Conservation (phyloP, 2,797 vertebrate genomes). For the Cynopterus sphinx region DNA sequence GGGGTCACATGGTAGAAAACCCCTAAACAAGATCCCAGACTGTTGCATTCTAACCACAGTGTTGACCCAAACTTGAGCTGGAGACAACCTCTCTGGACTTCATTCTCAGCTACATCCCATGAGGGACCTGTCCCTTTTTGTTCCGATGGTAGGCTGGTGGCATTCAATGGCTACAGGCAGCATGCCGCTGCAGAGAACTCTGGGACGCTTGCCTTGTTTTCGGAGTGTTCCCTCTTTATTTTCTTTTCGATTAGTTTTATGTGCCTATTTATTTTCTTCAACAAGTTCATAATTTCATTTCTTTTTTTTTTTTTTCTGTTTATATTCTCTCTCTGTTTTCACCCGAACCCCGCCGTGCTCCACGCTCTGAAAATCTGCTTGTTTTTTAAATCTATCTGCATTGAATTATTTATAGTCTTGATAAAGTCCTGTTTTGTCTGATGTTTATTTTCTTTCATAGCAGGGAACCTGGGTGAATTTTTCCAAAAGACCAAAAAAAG, state of each 20-base stretch:
- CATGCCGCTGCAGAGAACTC: background rate
- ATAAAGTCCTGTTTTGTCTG: constrained; percentile 83
- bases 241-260: constrained; percentile 71
- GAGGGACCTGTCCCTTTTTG: background rate
- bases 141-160: background rate
- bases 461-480: constrained; percentile 83
- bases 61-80: background rate
- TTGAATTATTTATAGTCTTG: constrained; percentile 87
- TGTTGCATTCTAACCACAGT: background rate
- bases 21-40: background rate
- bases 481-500: constrained; percentile 81
- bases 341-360: constrained; percentile 71
- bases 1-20: background rate
- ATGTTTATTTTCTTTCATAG: constrained; percentile 88
- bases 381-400: constrained; percentile 85
- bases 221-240: constrained; percentile 21
- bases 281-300: constrained; percentile 65
- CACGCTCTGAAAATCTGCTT: constrained; percentile 76
- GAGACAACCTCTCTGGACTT: background rate
- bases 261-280: constrained; percentile 77
- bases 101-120: background rate
- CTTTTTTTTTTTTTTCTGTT: constrained; percentile 69
- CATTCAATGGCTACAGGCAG: fast-evolving
- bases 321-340: constrained; percentile 68
- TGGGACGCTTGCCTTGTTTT: constrained; percentile 49